A percentile compares a stretch with the other conserved stretches of the same genome.
Conservation (phyloP, 2,797 vertebrate species). For the Babyrousa celebensis region DNA sequence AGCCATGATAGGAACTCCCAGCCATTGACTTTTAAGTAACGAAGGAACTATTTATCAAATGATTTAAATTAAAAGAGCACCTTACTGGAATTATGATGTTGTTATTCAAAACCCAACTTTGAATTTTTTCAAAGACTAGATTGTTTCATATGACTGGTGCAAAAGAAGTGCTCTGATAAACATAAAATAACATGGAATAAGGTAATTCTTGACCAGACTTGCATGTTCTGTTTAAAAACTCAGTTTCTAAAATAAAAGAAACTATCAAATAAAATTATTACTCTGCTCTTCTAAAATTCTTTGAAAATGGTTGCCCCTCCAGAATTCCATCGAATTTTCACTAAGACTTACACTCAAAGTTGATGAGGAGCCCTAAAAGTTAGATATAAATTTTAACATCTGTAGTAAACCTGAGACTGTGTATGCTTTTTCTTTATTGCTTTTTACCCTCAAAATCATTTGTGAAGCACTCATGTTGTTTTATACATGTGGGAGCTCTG, state of each 20-base stretch:
- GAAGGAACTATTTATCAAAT: background rate
- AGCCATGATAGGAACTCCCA: background rate
- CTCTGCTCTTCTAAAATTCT: slow-evolving; percentile 19
- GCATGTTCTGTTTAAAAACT: background rate
- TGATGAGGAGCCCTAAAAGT: background rate
- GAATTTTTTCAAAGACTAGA: background rate
- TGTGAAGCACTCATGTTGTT: background rate
- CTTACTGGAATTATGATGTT: background rate
- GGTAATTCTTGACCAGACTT: background rate
- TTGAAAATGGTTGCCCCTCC: background rate
- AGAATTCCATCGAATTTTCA: background rate
- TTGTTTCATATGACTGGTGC: background rate
- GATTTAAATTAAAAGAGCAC: background rate
- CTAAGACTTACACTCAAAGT: background rate
- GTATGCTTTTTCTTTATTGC: background rate
- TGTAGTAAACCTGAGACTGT: background rate
- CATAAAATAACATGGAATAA: background rate
- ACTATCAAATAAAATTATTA: background rate
- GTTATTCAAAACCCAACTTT: slow-evolving; percentile 29
- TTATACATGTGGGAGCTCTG: background rate
- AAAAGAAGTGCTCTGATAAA: background rate
- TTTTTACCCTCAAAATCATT: slow-evolving; percentile 47
- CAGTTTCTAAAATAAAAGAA: slow-evolving; percentile 35
- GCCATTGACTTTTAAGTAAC: slow-evolving; percentile 32
- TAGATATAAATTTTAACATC: slow-evolving; percentile 12